Base-by-base conservation (phyloP, 2,797 vertebrate genomes). In the Karalla daura region DNA sequence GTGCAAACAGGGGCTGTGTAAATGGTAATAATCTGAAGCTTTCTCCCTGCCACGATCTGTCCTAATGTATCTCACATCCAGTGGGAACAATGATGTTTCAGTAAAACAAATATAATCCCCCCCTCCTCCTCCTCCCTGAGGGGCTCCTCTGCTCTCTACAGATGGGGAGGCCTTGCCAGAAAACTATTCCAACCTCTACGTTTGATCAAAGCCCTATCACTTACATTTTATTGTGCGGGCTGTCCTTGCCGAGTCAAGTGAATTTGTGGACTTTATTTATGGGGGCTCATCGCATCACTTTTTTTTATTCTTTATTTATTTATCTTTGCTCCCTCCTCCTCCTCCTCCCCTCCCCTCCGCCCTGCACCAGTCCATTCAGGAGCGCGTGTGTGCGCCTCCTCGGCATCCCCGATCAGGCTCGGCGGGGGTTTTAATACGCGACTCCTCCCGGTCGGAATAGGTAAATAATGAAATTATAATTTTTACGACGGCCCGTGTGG, bases 181-280 rank as follows among this genome's bases (percentile, higher is more conserved):
- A 74, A 63, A 33, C 63, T 47, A 56, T 66, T 67, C 63, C 36
- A 59, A 21, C 74, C 63, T 70, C 33, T 49, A 62, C 65, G 56
- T 76, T 70, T 65, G 67, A 80, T 86, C 76, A 80, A 76, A 76
- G 65, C 70, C 45, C 58, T 73, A 76, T 76, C 74, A 73, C 81
- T 86, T 67, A 74, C 24, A 5, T 72, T 79, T 86, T 69, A 82
- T 77, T 63, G 55, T 43, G 51, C 14, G 18, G n/a, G 47, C 28
- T 65, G 76, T 83, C 64, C 58, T 82, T 74, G 74, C 70, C 2
- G 32, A 81, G 54, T 70, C 55, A 30, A 41, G 62, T 56, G 60
- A 76, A 64, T 68, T 71, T 51, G 63, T 74, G 23, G 68, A 52
- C 44, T 70, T 81, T 76, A 78, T 84, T 80, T 82, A 78, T 80